Base-by-base conservation (phyloP, 2,797 vertebrate genomes). In the Platyrinchus mystaceus region DNA sequence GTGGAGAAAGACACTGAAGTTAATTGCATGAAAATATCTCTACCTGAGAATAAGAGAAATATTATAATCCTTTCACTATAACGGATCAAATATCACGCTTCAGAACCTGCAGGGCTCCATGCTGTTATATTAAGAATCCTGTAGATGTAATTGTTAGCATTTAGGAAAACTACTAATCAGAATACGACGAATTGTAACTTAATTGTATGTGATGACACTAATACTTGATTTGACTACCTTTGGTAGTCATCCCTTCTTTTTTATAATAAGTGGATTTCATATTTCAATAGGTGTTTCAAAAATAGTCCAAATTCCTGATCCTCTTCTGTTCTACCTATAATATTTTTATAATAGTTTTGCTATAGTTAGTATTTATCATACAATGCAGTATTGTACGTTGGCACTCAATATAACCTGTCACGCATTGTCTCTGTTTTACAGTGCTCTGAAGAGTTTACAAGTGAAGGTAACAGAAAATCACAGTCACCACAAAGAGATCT, bases 151-250 rank as follows among this genome's bases (percentile, higher is more conserved):
- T 56, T 68, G 64, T 74, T 83, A 82, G 8, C 63, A 56, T 83
- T 91, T 87, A 80, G 15, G 39, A 83, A 94, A 91, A 44, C 16
- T 83, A n/a, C 60, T 89, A 53, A 83, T 91, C 79, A 89, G 41
- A 83, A 77, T 46, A 36, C 26, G 39, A 44, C 47, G 6, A 67
- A 75, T 46, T 85, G 34, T 75, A 90, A 64, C 27, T 63, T 86
- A 78, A 81, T 36, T 62, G 24, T 78, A 55, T 39, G n/a, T 34
- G 36, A 84, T 78, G 46, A 87, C 22, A 64, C 10, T 80, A 89
- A 82, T 47, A 17, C 0, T 0, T 34, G 14, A 68, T 68, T 56
- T 92, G 44, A 89, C 77, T 87, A 62, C 10, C 81, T 92, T 71
- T 77, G n/a, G 34, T 50, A 28, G 9, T 74, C 92, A 91, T 75